phyloP scores from a whole-genome alignment of 2,113 vertebrate genomes.

The Coptodon bakossiorum region DNA sequence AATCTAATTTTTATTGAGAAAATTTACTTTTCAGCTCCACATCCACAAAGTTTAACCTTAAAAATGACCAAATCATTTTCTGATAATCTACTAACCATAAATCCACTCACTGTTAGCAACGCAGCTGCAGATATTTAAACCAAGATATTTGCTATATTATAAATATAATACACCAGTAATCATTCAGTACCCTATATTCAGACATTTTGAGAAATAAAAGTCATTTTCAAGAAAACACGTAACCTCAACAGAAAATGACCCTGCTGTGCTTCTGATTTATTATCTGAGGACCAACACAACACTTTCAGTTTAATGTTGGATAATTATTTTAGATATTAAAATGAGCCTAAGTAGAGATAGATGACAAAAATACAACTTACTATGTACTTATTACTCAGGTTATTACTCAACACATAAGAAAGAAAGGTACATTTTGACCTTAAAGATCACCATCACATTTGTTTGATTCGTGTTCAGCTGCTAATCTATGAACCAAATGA shows the following conservation, averaged over 20 bases:
- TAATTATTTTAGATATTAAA: neutral
- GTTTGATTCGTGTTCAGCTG: neutral
- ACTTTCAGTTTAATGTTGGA: neutral
- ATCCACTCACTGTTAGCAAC: rapidly evolving
- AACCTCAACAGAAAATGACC: neutral
- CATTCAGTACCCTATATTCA: neutral
- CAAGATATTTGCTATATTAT: rapidly evolving
- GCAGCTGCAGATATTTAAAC: neutral
- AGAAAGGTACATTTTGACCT: neutral
- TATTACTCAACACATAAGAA: neutral
- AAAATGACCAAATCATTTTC: neutral
- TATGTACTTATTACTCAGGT: neutral
- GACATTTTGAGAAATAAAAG: neutral
- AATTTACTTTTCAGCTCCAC: neutral
- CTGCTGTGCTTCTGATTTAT: neutral
- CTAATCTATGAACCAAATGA: rapidly evolving
- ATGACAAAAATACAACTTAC: neutral
- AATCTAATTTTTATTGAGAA: neutral
- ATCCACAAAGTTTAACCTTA: neutral
- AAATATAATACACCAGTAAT: neutral
- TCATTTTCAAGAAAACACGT: neutral
- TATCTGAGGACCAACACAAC: neutral
- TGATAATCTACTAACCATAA: neutral
- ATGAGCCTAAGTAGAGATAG: neutral
- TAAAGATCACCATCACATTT: neutral